A percentile compares a stretch with the other conserved stretches of the same genome.
Evolutionary conservation across 2,113 vertebrate species (phyloP).

Genomic region (Pampusana beccarii): DNA sequence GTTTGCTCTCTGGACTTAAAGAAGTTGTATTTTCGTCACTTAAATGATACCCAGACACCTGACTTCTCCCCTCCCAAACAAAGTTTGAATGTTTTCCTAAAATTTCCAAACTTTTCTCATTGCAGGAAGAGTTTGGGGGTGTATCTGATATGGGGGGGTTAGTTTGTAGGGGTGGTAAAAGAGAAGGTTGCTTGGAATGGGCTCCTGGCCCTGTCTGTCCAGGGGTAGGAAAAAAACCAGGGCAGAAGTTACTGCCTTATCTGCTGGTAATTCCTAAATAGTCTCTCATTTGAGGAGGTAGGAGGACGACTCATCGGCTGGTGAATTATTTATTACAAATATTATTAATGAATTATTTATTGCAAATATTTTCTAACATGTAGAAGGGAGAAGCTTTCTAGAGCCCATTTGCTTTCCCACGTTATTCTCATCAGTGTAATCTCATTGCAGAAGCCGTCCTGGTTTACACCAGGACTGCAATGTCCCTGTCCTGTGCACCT

Average conservation of each 20-base stretch:
- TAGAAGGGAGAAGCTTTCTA: not conserved
- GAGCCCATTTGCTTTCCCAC: not conserved
- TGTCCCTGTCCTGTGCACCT: not conserved
- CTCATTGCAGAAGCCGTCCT: not conserved
- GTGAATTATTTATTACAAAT: conserved; percentile 56
- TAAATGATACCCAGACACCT: not conserved
- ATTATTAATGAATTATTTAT: conserved; percentile 55
- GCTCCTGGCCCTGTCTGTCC: not conserved
- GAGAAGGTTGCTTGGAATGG: not conserved
- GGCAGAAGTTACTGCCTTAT: not conserved
- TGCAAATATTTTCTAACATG: not conserved
- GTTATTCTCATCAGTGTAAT: not conserved
- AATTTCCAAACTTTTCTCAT: not conserved
- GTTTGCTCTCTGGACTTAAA: not conserved
- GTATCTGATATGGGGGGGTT: not conserved
- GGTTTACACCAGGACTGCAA: not conserved
- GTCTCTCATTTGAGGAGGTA: not conserved
- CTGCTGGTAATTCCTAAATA: not conserved
- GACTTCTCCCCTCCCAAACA: not conserved
- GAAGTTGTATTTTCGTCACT: not conserved
- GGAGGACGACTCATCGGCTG: not conserved
- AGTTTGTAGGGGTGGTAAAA: not conserved
- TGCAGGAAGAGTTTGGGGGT: rapidly evolving
- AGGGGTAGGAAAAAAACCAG: not conserved
- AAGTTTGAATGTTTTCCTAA: not conserved